Evolutionary conservation across 2,113 vertebrate genomes (phyloP).

Genomic region (Salvelinus namaycush): DNA sequence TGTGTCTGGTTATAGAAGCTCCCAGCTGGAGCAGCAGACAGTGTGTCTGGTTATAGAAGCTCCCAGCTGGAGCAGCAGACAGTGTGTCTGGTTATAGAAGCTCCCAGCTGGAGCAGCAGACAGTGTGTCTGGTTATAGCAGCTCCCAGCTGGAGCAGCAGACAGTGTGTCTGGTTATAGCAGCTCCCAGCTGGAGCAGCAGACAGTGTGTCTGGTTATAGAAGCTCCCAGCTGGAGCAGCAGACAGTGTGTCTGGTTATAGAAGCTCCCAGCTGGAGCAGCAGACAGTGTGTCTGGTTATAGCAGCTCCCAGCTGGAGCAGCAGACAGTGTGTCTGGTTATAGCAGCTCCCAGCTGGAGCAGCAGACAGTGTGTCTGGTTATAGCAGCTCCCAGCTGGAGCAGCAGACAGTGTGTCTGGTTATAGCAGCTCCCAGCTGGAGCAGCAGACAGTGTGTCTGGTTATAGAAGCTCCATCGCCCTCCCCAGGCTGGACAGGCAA

Average conservation of each 20-base stretch:
- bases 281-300: neutral
- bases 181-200: neutral
- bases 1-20: too few species aligned
- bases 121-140: too few species aligned
- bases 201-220: slow-evolving; percentile 3
- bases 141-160: too few species aligned
- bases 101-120: too few species aligned
- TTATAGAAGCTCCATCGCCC: slow-evolving; percentile 45
- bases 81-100: too few species aligned
- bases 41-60: too few species aligned
- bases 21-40: neutral
- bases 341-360: neutral
- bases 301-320: too few species aligned
- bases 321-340: too few species aligned
- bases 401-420: neutral
- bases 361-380: neutral
- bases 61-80: too few species aligned
- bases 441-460: neutral
- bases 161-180: too few species aligned
- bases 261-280: neutral
- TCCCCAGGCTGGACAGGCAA: slow-evolving; percentile 52
- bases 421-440: neutral
- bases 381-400: slow-evolving; percentile 27
- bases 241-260: too few species aligned
- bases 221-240: too few species aligned